Conservation (phyloP, 2,113 vertebrate species). For the Chionis minor region DNA sequence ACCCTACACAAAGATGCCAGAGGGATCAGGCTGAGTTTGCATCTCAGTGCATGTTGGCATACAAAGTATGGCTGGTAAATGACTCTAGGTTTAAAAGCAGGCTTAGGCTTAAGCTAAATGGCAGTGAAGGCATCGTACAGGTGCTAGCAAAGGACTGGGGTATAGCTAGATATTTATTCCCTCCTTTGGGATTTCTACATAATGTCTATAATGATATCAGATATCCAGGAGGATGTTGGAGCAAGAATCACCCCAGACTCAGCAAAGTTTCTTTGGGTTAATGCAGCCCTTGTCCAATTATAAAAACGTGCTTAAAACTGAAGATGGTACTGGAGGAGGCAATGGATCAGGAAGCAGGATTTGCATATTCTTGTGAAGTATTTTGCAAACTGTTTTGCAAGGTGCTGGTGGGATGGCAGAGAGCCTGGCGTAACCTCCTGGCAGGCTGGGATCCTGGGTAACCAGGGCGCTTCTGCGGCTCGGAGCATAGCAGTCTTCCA, state of each 20-base stretch:
- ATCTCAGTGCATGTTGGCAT: background rate
- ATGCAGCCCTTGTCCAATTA: background rate
- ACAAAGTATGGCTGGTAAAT: background rate
- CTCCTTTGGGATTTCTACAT: background rate
- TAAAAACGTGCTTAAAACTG: background rate
- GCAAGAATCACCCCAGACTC: background rate
- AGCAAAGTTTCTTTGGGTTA: background rate
- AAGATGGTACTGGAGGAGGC: background rate
- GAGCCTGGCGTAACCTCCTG: background rate
- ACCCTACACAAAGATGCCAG: background rate
- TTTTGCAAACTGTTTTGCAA: background rate
- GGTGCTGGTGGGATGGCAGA: background rate
- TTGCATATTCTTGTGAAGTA: background rate
- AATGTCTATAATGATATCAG: background rate
- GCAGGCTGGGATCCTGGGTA: background rate
- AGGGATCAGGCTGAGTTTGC: background rate
- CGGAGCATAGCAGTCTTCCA: background rate
- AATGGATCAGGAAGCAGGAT: background rate
- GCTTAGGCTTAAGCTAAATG: background rate
- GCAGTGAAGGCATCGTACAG: background rate
- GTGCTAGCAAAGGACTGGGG: background rate
- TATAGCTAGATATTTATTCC: background rate
- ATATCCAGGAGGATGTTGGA: background rate
- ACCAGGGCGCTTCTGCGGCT: background rate
- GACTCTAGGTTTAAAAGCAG: background rate